phyloP scores from a whole-genome alignment of 2,888 invertebrate genomes.

The Aleiodes testaceus region DNA sequence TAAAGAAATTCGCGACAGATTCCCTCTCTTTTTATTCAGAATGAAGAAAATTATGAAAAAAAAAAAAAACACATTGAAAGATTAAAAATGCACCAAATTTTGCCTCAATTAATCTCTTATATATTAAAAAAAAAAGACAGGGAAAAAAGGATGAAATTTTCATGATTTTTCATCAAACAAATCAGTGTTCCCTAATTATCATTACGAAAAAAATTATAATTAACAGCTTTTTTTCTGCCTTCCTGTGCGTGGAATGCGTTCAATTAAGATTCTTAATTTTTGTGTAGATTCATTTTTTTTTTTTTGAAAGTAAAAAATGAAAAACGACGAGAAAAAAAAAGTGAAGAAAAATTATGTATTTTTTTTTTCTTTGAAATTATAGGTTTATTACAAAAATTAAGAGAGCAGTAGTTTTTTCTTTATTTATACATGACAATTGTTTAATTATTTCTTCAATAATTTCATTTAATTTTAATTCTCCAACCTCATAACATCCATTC shows the following conservation, averaged over 20 bases:
- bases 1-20: constrained; percentile 6
- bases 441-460: neutral
- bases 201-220: constrained; percentile 8
- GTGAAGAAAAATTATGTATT: constrained; percentile 13
- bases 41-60: neutral
- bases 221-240: constrained; percentile 25
- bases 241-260: constrained; percentile 29
- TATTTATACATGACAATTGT: constrained; percentile 15
- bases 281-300: constrained; percentile 4
- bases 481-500: too few species aligned
- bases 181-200: constrained; percentile 22
- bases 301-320: constrained; percentile 7
- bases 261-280: constrained; percentile 24
- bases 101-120: neutral
- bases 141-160: constrained; percentile 3
- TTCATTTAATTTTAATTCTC: too few species aligned
- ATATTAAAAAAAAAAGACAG: constrained; percentile 2
- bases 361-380: constrained; percentile 33
- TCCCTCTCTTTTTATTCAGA: neutral
- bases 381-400: constrained; percentile 40
- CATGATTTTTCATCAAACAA: constrained; percentile 25
- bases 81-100: neutral
- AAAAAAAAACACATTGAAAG: neutral
- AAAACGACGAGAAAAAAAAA: neutral
- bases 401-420: constrained; percentile 20